phyloP scores from a whole-genome alignment of 2,797 vertebrate species.

The Anomalospiza imberbis region DNA sequence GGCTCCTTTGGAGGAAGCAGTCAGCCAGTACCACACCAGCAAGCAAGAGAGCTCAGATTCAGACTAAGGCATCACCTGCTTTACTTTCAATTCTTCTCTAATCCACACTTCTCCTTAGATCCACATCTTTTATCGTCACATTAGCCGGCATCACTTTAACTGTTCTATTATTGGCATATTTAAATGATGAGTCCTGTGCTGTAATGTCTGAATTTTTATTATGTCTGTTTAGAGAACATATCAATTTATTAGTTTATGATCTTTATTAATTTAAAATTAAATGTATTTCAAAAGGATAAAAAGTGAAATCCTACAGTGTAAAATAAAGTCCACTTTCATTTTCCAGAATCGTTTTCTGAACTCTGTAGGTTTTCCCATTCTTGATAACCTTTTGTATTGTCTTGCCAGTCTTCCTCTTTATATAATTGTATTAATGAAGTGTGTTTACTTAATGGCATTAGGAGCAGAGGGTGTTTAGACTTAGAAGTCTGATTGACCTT shows the following conservation, averaged over 20 bases:
- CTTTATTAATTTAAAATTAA: constrained; percentile 51
- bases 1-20: constrained; percentile 89
- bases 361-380: not conserved
- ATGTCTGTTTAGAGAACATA: constrained; percentile 45
- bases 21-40: constrained; percentile 74
- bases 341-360: constrained; percentile 23
- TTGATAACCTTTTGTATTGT: not conserved
- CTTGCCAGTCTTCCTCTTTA: constrained; percentile 21
- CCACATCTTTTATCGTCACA: constrained; percentile 65
- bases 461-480: constrained; percentile 3
- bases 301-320: constrained; percentile 15
- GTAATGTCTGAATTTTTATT: constrained; percentile 58
- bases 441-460: constrained; percentile 12
- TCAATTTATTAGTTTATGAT: constrained; percentile 8
- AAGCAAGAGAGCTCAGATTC: constrained; percentile 87
- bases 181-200: constrained; percentile 60
- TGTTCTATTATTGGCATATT: constrained; percentile 61
- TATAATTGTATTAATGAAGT: not conserved
- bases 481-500: not conserved
- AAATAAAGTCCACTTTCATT: constrained; percentile 8
- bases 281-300: constrained; percentile 40
- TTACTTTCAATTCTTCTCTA: constrained; percentile 43
- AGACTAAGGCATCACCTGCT: constrained; percentile 79
- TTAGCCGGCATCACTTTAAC: constrained; percentile 68
- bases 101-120: constrained; percentile 64